These are phyloP conservation scores for Dexiosoma caninum DNA, from an alignment of 2,888 invertebrate genomes.

Conservation along the genomic window DNA sequence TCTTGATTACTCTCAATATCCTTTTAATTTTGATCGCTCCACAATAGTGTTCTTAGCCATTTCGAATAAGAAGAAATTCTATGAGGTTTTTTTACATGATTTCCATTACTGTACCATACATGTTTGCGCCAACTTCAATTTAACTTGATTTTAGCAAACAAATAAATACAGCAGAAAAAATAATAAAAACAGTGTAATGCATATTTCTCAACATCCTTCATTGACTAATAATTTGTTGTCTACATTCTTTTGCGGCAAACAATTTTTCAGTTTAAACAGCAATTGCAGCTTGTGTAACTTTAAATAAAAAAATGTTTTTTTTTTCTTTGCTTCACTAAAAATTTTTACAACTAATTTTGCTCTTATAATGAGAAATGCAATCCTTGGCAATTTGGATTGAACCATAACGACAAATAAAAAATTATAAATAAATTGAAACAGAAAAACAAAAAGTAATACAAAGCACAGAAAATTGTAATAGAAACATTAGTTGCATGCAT, in stretches of 20 bases:
- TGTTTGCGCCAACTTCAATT: background rate
- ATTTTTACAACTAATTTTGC: slow-evolving; percentile 39
- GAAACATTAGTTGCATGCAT: background rate
- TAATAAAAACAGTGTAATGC: slow-evolving; percentile 19
- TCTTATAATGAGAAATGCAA: slow-evolving; percentile 47
- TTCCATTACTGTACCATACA: background rate
- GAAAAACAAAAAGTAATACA: background rate
- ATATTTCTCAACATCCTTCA: slow-evolving; percentile 65
- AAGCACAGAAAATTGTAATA: background rate
- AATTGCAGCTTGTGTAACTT: slow-evolving; percentile 49
- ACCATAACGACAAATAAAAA: background rate
- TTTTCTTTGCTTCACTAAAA: background rate
- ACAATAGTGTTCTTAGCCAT: no score
- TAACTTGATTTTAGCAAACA: background rate
- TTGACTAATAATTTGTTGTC: slow-evolving; percentile 55
- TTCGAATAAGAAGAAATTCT: no score
- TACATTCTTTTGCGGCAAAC: background rate
- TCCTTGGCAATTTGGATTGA: slow-evolving; percentile 1
- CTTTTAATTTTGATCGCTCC: no score
- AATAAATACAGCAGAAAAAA: background rate
- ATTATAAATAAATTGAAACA: background rate
- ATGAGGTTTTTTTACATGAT: background rate
- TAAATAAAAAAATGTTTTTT: slow-evolving; percentile 21
- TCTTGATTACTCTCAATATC: no score
- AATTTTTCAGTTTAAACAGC: background rate